Percentiles rank a stretch among this genome's conserved stretches.
These are phyloP conservation scores for Tiphia femorata DNA, from an alignment of 2,888 invertebrate genomes.

Conservation along the genomic window DNA sequence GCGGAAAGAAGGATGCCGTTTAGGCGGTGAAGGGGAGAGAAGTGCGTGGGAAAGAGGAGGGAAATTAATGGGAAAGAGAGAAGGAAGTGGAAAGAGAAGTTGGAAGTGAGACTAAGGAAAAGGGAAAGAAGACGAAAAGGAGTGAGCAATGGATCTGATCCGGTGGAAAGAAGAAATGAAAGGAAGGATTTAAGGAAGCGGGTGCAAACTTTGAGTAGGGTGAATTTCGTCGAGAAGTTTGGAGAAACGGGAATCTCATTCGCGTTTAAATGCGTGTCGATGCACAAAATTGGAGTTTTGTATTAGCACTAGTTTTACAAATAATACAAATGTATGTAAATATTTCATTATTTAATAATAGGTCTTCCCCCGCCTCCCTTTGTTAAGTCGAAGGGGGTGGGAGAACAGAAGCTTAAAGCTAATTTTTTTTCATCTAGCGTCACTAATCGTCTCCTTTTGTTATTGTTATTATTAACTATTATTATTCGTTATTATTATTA, in stretches of 20 bases:
- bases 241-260: no score
- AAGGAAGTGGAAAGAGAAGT: no score
- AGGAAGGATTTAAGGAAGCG: no score
- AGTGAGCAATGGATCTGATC: not conserved
- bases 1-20: no score
- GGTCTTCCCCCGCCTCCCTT: slow-evolving; percentile 59
- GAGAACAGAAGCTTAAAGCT: slow-evolving; percentile 64
- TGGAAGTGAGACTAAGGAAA: not conserved
- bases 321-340: slow-evolving; percentile 68
- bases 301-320: slow-evolving; percentile 66
- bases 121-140: not conserved
- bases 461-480: slow-evolving; percentile 11
- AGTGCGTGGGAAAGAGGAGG: no score
- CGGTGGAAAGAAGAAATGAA: no score
- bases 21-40: no score
- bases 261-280: slow-evolving; percentile 51
- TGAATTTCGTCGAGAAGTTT: no score
- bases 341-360: slow-evolving; percentile 62
- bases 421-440: slow-evolving; percentile 63
- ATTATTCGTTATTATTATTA: slow-evolving; percentile 13
- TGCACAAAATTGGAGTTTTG: slow-evolving; percentile 64
- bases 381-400: no score
- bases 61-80: no score
- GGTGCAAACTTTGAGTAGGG: no score
- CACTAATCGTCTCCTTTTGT: slow-evolving; percentile 51